Conservation (phyloP, 2,888 invertebrate genomes). For the Polyploca ridens region DNA sequence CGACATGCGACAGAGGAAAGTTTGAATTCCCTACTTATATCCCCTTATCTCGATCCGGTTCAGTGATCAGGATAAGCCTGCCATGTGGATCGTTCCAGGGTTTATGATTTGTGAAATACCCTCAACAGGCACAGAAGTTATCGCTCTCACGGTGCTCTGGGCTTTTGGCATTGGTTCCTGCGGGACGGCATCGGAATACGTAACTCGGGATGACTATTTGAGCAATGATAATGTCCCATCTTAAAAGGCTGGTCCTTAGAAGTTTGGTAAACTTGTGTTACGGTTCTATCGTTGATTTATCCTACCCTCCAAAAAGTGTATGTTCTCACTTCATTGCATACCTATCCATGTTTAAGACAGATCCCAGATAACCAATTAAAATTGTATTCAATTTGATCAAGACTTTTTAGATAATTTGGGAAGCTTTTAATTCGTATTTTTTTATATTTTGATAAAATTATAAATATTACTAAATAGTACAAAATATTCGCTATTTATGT, state of each 20-base stretch:
- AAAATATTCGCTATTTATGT: no score
- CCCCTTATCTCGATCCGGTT: conserved; percentile 22
- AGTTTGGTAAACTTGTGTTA: no score
- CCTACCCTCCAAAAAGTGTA: no score
- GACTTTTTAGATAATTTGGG: no score
- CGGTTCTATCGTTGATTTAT: no score
- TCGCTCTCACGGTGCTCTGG: conserved; percentile 25
- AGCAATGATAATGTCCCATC: neutral
- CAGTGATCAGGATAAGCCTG: conserved; percentile 31
- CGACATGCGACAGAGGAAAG: conserved; percentile 2
- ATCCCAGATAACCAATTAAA: no score
- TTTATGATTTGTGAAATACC: conserved; percentile 49
- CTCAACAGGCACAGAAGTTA: conserved; percentile 38
- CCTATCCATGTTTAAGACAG: no score
- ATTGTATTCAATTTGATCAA: no score
- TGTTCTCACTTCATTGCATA: no score
- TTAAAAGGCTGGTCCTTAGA: no score
- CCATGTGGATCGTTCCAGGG: conserved; percentile 18
- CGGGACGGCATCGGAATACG: conserved; percentile 9
- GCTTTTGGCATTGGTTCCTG: conserved; percentile 17
- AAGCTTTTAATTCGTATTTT: no score
- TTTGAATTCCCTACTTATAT: conserved; percentile 7
- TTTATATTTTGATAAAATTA: neutral
- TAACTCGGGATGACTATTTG: neutral
- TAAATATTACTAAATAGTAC: no score